phyloP scores from a whole-genome alignment of 2,113 vertebrate species.

The Dascyllus trimaculatus region DNA sequence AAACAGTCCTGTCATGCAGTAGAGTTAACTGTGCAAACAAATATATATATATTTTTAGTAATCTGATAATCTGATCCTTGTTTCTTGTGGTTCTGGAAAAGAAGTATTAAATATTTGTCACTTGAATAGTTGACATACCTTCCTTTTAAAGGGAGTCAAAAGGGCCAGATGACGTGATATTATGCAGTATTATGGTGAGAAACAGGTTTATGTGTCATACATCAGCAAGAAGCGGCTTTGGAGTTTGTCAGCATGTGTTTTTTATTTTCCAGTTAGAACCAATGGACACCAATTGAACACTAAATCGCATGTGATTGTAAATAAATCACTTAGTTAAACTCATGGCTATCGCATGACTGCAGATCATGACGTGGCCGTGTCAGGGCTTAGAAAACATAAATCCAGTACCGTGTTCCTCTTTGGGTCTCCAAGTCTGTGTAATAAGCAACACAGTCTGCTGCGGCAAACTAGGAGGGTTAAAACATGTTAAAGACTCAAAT shows the following conservation, averaged over 20 bases:
- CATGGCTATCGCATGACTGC: background rate
- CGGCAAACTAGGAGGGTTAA: too few species aligned
- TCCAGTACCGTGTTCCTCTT: background rate
- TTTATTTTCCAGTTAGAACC: conserved; percentile 5
- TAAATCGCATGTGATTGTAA: background rate
- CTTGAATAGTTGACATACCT: too few species aligned
- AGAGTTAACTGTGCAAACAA: too few species aligned
- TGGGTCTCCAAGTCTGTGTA: background rate
- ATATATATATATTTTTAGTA: background rate
- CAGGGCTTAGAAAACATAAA: background rate
- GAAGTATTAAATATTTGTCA: too few species aligned
- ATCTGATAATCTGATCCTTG: background rate
- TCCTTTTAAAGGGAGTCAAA: too few species aligned
- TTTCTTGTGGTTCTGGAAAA: background rate
- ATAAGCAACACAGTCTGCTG: too few species aligned
- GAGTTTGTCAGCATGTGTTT: conserved; percentile 15
- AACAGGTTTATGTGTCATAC: background rate
- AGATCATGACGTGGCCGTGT: background rate
- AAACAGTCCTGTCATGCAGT: background rate
- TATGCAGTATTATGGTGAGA: background rate
- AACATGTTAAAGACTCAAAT: too few species aligned
- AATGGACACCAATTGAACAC: background rate
- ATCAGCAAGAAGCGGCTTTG: background rate
- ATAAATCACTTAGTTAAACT: background rate
- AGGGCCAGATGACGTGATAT: background rate